Conservation (phyloP, 2,797 vertebrate genomes). For the Chaetophractus vellerosus region DNA sequence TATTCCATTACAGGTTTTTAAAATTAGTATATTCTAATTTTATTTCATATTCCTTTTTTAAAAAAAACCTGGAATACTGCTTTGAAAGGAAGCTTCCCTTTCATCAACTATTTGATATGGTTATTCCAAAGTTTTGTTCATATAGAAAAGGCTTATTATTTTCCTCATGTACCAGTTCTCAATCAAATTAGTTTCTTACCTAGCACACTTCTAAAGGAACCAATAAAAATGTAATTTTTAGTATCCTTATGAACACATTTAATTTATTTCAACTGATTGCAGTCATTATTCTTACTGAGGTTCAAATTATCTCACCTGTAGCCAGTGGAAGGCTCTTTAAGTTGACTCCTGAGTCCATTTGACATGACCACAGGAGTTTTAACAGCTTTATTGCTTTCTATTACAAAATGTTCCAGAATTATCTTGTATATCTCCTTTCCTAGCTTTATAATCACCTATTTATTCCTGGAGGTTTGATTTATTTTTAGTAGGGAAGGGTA, state of each 20-base stretch:
- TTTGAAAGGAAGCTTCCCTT: neutral
- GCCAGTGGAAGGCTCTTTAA: neutral
- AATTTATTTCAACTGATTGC: neutral
- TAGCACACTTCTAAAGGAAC: neutral
- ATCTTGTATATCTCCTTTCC: neutral
- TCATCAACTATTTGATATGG: neutral
- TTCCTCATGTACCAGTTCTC: neutral
- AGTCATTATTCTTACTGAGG: slow-evolving; percentile 2
- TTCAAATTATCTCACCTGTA: neutral
- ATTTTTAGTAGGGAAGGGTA: slow-evolving; percentile 27
- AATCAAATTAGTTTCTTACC: neutral
- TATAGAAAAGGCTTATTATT: neutral
- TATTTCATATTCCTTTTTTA: neutral
- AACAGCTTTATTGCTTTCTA: slow-evolving; percentile 1
- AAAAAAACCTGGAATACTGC: neutral
- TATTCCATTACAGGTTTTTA: neutral
- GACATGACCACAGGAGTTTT: neutral
- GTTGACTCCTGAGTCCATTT: neutral
- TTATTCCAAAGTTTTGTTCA: neutral
- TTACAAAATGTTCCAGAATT: neutral
- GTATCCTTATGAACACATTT: neutral
- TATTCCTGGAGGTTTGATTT: neutral
- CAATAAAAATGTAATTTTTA: neutral
- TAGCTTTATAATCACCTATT: neutral
- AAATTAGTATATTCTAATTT: neutral